Conservation (phyloP, 35 echinoderm and acorn worm species). For the Holothuria glaberrima region DNA sequence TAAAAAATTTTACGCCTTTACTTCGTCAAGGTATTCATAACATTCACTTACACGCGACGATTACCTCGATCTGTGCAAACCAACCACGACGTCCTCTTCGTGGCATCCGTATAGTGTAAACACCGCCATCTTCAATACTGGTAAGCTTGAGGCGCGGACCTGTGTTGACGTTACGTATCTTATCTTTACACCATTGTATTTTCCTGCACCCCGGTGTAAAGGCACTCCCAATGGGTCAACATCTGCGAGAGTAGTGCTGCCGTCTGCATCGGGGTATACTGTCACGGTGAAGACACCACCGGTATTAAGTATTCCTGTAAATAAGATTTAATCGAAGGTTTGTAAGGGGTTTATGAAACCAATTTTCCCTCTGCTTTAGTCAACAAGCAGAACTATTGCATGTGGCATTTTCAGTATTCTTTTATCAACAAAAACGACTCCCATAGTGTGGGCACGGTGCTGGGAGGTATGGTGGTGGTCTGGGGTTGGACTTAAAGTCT, state of each 20-base stretch:
- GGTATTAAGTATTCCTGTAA: not conserved
- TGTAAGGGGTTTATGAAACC: too few species aligned
- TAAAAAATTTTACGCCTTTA: too few species aligned
- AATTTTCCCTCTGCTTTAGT: too few species aligned
- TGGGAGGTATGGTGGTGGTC: too few species aligned
- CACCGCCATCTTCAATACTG: not conserved
- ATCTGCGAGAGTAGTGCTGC: not conserved
- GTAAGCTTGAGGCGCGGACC: not conserved
- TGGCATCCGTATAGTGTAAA: constrained; percentile 22
- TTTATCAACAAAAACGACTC: too few species aligned
- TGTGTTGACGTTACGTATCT: not conserved
- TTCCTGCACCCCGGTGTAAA: constrained; percentile 6
- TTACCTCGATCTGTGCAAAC: not conserved
- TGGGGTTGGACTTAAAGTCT: too few species aligned
- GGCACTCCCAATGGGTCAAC: not conserved
- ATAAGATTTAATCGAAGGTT: too few species aligned
- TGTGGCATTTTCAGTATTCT: too few species aligned
- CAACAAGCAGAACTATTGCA: too few species aligned
- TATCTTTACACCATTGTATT: not conserved
- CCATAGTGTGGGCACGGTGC: too few species aligned
- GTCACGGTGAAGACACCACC: not conserved
- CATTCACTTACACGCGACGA: not conserved
- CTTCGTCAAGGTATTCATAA: too few species aligned
- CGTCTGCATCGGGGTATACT: not conserved
- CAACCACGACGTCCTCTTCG: not conserved